These are phyloP conservation scores for Burhinus oedicnemus DNA, from an alignment of 2,113 vertebrate species.

Conservation along the genomic window DNA sequence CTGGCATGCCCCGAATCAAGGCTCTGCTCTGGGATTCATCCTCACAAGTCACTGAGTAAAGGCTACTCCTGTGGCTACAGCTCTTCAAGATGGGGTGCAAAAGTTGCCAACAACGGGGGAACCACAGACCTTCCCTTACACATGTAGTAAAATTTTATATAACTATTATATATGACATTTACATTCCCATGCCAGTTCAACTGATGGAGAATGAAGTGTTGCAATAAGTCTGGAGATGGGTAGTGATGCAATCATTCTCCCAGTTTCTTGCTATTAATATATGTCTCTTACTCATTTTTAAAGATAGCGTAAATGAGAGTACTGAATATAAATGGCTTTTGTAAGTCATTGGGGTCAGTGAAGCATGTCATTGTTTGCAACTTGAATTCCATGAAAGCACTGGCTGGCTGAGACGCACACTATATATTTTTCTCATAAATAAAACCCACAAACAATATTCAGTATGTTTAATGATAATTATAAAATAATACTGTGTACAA, in stretches of 20 bases:
- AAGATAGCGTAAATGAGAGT: conserved; percentile 80
- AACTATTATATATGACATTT: conserved; percentile 62
- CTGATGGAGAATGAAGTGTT: conserved; percentile 77
- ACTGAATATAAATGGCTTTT: conserved; percentile 85
- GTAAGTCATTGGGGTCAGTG: conserved; percentile 82
- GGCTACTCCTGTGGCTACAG: neutral
- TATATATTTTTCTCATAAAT: conserved; percentile 80
- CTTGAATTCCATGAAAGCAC: conserved; percentile 72
- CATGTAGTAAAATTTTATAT: conserved; percentile 40
- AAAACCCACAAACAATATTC: conserved; percentile 74
- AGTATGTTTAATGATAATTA: conserved; percentile 76
- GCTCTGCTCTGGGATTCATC: neutral
- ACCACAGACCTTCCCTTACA: neutral
- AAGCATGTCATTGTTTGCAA: conserved; percentile 85
- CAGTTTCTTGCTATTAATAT: conserved; percentile 82
- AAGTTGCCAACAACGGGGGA: conserved; percentile 26
- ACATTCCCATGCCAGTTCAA: conserved; percentile 70
- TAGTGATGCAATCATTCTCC: conserved; percentile 76
- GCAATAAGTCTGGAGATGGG: conserved; percentile 73
- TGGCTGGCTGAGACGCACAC: conserved; percentile 69
- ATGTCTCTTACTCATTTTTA: conserved; percentile 82
- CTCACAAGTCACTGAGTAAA: neutral
- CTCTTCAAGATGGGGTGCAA: neutral
- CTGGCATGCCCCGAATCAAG: neutral
- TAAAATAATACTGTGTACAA: conserved; percentile 63